Conservation (phyloP, 2,113 vertebrate genomes). For the Scopus umbretta region DNA sequence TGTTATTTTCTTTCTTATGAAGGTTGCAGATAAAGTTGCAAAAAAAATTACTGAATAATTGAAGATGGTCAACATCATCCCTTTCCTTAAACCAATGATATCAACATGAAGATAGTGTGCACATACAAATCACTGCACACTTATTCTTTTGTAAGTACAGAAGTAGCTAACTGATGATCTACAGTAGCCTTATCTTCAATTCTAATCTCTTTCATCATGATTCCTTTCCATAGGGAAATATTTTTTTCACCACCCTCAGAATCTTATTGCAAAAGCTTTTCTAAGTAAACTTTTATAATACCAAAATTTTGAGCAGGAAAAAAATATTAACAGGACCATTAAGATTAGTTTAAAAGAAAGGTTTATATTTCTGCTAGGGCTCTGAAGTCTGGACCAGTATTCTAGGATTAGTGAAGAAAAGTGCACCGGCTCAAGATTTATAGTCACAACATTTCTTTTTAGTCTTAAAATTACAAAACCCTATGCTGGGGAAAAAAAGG, state of each 20-base stretch:
- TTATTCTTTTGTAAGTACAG: neutral
- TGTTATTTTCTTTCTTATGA: neutral
- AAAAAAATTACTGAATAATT: neutral
- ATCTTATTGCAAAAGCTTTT: neutral
- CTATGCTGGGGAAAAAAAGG: neutral
- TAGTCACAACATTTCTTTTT: neutral
- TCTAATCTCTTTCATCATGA: neutral
- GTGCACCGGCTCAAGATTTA: neutral
- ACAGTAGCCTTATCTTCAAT: neutral
- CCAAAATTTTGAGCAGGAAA: neutral
- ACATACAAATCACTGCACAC: neutral
- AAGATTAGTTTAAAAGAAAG: neutral
- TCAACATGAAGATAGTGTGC: neutral
- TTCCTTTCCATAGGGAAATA: neutral
- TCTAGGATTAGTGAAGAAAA: neutral
- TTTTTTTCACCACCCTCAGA: neutral
- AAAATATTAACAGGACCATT: neutral
- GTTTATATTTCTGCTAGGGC: neutral
- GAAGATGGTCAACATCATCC: neutral
- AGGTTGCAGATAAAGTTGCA: neutral
- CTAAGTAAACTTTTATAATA: neutral
- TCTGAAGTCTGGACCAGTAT: neutral
- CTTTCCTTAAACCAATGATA: neutral
- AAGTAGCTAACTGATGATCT: neutral
- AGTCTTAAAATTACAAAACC: neutral